phyloP scores from a whole-genome alignment of 1,140 invertebrate genomes.

The Amphibalanus amphitrite region DNA sequence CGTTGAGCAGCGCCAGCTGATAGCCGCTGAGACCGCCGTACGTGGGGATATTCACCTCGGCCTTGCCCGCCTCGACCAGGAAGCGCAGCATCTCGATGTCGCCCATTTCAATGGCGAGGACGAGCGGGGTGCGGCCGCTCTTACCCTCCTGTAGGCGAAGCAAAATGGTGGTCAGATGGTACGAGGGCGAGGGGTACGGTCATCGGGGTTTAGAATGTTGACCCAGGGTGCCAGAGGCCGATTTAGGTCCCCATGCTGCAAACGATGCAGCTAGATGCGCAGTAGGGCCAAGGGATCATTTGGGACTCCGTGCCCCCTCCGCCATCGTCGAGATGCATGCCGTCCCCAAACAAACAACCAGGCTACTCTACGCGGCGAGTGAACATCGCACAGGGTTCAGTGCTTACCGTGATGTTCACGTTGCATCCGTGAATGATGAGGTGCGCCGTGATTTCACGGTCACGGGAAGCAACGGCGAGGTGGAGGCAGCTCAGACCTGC shows the following conservation, averaged over 20 bases:
- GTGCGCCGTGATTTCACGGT: neutral
- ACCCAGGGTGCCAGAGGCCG: no score
- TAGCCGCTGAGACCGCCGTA: conserved; percentile 47
- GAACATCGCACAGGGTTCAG: no score
- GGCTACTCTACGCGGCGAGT: no score
- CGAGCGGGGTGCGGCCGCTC: conserved; percentile 57
- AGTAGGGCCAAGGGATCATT: no score
- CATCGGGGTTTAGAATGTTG: no score
- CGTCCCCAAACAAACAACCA: no score
- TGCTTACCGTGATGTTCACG: neutral
- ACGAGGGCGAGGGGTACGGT: no score
- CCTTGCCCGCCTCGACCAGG: conserved; percentile 39
- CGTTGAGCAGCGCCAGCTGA: conserved; percentile 36
- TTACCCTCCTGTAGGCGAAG: conserved; percentile 42
- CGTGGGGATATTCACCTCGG: conserved; percentile 33
- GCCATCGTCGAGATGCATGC: no score
- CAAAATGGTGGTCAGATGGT: conserved; percentile 14
- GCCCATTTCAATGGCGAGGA: conserved; percentile 54
- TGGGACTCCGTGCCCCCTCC: no score
- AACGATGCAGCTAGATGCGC: no score
- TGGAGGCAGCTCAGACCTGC: neutral
- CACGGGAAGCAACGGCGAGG: neutral
- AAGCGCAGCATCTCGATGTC: conserved; percentile 43
- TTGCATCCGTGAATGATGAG: neutral
- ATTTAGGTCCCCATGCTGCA: no score